Evolutionary conservation across 64 coral and sea anemone species (phyloP), one percentile per base, ranked within the genome.

Genomic region (Montipora sp.): DNA sequence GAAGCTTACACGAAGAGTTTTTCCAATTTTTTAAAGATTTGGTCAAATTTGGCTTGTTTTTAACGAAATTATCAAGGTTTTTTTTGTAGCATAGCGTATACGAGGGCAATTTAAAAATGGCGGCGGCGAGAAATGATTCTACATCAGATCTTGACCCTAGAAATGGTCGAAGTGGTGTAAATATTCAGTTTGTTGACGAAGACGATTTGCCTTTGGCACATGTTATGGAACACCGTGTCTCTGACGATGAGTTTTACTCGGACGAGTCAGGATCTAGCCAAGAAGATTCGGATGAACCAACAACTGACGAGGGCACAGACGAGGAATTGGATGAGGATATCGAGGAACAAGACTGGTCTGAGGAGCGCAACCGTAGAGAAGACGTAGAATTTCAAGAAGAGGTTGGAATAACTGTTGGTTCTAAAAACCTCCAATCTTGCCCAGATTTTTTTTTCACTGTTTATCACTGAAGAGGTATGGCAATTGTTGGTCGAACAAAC

Each of bases 21-120:
- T 65, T 65, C 60, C 60, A 65, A 65, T 65, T 65, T 65, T 65
- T 65, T 0, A 76, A 76, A 76, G 36, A 76, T 76, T 76, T 76
- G 74, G 36, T 46, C 27, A 44, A 76, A 76, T 76, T 76, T 76
- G 74, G 74, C 36, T 76, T 46, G 74, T 76, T 46, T 36, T 76
- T 76, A 46, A 10, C 74, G 22, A 76, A 16, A 76, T 65, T 65
- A 7, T 65, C 60, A 65, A 65, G 60, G 60, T 36, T 65, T 65
- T 65, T 65, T 65, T 65, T 36, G 60, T 65, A 63, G 59, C 59
- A 63, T 63, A 63, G 59, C 74, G 21, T 36, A 76, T 76, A 76
- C 36, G 27, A 21, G 74, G 15, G 74, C 21, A 1, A 76, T 76
- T 76, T 76, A 76, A 76, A 76, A 76, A 76, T 76, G 74, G 23